Evolutionary conservation across 2,113 vertebrate species (phyloP), one percentile per base, ranked within the genome.

Genomic region (Eudyptes chrysolophus): DNA sequence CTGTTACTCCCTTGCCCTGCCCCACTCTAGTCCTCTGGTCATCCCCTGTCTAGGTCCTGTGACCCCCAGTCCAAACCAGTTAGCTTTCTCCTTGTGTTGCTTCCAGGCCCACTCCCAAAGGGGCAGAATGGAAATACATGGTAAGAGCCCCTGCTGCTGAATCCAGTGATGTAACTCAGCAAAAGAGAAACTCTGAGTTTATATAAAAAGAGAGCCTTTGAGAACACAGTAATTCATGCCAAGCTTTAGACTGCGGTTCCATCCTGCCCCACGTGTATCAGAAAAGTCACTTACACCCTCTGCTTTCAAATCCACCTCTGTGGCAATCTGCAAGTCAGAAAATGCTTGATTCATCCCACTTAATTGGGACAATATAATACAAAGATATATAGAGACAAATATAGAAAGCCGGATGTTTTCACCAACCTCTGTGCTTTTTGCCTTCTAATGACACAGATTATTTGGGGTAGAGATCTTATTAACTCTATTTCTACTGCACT

Each of bases 101-200:
- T 72, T 38, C 26, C 54, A 60, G 27, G 16, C 6, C 30, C 3
- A 1, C 17, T 60, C 25, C 10, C 0, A 0, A 64, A 54, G 34
- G 44, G 6, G 10, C 24, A 58, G 44, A 52, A 71, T 20, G 27
- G 36, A 68, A 78, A 21, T 49, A 65, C 2, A 80, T n/a, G 20
- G 52, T 72, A 44, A 69, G 14, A 89, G 26, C 21, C 3, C 3
- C 38, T 64, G 49, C 42, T 71, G 21, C 34, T 14, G 21, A 58
- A 77, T 65, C 13, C 57, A 60, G 38, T 27, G 18, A 21, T 48
- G 13, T 16, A 48, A 32, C 26, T 48, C 22, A 18, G 13, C 17
- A 14, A 29, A 71, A 81, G 17, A 58, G 46, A 61, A 72, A 38
- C 32, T 54, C 54, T 8, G n/a, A 44, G 19, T 29, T n/a, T 16